Base-by-base conservation (phyloP, 2,797 vertebrate species). In the Notolepis coatsorum region DNA sequence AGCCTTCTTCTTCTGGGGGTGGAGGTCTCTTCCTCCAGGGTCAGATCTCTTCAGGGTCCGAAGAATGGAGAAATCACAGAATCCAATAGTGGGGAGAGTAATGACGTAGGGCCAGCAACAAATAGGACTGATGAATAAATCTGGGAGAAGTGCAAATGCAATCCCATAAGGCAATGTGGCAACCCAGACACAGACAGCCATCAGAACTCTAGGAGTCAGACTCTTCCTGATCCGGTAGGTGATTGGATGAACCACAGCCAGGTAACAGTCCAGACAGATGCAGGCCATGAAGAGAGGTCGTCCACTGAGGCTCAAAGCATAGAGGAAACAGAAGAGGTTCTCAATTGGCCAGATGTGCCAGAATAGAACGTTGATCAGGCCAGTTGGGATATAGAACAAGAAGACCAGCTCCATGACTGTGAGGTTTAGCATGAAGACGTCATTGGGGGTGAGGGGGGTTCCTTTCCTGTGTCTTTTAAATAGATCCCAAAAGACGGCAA, bases 201-300 rank as follows among this genome's bases (percentile, higher is more conserved):
- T 47, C 4, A 64, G 1, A 1, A 74, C 30, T 54, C 82, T 83
- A 23, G 75, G 65, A 39, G 6, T 25, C 38, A 84, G 64, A 38
- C 50, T 80, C 28, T 80, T 89, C n/a, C n/a, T 79, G 38, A 65
- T 71, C 17, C 49, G 80, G 55, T 89, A 92, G 24, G 27, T n/a
- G 49, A 91, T 63, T 0, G 91, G 91, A 55, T 91, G 69, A 54
- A 89, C 54, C 46, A 91, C 89, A 33, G 90, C 89, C 53, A 91
- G 7, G 66, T 87, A 90, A 33, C 84, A 87, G 71, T 92, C 88
- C 13, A 84, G 58, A 54, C 89, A 91, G 10, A 59, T 21, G 18
- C 86, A 90, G 2, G 80, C 77, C 88, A 87, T 90, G 20, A 92
- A 27, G 3, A 92, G 67, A 30, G 89, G 92, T 61, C 89, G 75